A percentile compares a stretch with the other conserved stretches of the same genome.
phyloP scores from a whole-genome alignment of 1,140 invertebrate species.

The Drosophila ercepeae region DNA sequence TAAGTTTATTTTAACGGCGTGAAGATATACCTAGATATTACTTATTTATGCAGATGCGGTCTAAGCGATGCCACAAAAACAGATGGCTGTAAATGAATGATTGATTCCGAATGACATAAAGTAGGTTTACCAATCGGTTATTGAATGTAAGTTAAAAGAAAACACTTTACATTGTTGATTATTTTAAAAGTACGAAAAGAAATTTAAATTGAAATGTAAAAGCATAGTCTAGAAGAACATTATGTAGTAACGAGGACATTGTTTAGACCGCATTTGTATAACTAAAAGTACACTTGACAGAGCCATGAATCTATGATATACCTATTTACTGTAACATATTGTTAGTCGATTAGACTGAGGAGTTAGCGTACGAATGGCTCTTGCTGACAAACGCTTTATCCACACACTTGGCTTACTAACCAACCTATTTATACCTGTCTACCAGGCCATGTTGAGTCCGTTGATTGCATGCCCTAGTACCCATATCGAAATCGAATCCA shows the following conservation, averaged over 20 bases:
- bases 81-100: no score
- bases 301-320: constrained; percentile 45
- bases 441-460: constrained; percentile 32
- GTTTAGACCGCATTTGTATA: constrained; percentile 14
- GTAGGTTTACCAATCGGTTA: no score
- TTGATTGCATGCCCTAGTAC: constrained; percentile 26
- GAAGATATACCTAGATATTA: constrained; percentile 37
- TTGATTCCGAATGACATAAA: no score
- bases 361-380: constrained; percentile 37
- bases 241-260: neutral
- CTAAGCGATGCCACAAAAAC: neutral
- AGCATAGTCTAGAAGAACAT: constrained; percentile 1
- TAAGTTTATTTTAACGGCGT: constrained; percentile 39
- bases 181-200: neutral
- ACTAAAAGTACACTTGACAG: constrained; percentile 26
- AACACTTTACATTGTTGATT: neutral
- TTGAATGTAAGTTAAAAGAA: no score
- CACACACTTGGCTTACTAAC: constrained; percentile 37
- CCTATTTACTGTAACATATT: constrained; percentile 61
- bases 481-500: no score
- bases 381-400: constrained; percentile 31
- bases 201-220: neutral
- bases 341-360: constrained; percentile 57
- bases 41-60: constrained; percentile 7
- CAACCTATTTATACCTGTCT: constrained; percentile 32